phyloP scores from a whole-genome alignment of 2,113 vertebrate species.

The Turdus rufiventris region DNA sequence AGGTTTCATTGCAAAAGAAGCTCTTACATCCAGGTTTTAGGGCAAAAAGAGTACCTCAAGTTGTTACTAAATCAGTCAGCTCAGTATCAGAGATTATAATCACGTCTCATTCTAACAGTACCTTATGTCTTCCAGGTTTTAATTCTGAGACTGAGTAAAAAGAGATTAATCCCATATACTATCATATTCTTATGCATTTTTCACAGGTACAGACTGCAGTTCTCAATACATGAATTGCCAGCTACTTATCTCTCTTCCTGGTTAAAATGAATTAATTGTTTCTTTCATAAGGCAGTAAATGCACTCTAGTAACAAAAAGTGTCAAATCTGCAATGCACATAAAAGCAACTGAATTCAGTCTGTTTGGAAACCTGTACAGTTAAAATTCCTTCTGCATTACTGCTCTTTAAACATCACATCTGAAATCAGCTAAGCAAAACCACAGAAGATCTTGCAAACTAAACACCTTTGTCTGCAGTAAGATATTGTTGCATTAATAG shows the following conservation, averaged over 20 bases:
- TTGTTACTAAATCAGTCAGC: not conserved
- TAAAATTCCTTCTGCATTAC: not conserved
- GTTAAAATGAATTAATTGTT: not conserved
- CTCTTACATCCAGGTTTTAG: not conserved
- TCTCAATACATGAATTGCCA: not conserved
- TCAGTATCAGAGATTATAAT: not conserved
- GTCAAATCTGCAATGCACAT: not conserved
- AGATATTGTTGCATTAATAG: not conserved
- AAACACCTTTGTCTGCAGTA: not conserved
- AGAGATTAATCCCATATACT: not conserved
- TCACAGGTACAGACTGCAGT: not conserved
- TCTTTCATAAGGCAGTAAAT: not conserved
- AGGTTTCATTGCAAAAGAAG: not conserved
- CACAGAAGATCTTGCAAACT: not conserved
- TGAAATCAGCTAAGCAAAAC: not conserved
- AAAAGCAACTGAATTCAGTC: not conserved
- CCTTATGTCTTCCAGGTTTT: not conserved
- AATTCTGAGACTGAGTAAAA: not conserved
- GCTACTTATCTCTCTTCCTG: not conserved
- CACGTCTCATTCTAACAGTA: not conserved
- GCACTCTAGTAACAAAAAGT: not conserved
- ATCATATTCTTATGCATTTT: not conserved
- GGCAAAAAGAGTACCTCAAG: not conserved
- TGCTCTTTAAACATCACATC: not conserved
- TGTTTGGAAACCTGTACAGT: not conserved